These are phyloP conservation scores for Stenichneumon culpator DNA, from an alignment of 2,888 invertebrate genomes.

Conservation along the genomic window DNA sequence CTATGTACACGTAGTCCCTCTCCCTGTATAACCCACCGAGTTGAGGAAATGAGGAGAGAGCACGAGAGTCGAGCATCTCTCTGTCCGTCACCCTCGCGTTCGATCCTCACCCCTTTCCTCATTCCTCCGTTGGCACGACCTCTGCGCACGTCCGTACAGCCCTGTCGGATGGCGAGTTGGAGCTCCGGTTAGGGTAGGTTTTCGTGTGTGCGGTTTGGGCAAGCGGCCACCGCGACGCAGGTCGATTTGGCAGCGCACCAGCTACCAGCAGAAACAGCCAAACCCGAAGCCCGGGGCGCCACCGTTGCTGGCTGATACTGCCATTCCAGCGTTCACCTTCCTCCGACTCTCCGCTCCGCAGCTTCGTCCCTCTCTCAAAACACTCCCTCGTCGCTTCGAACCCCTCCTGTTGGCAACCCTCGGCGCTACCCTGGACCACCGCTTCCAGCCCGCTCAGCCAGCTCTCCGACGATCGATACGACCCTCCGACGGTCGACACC, in stretches of 20 bases:
- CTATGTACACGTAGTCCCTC: constrained; percentile 12
- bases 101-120: constrained; percentile 64
- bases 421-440: constrained; percentile 60
- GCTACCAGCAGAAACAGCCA: constrained; percentile 44
- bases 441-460: constrained; percentile 54
- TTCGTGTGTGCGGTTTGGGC: constrained; percentile 64
- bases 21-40: constrained; percentile 32
- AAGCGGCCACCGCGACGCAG: constrained; percentile 59
- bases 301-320: constrained; percentile 40
- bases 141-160: constrained; percentile 58
- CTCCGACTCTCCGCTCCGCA: constrained; percentile 38
- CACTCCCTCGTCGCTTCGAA: constrained; percentile 61
- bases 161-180: constrained; percentile 53
- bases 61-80: constrained; percentile 13
- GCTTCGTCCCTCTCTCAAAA: constrained; percentile 60
- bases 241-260: constrained; percentile 67
- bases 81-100: constrained; percentile 39
- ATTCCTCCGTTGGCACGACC: constrained; percentile 35
- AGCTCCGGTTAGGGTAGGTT: constrained; percentile 65
- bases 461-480: constrained; percentile 70
- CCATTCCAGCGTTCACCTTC: constrained; percentile 15
- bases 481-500: constrained; percentile 68
- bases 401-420: constrained; percentile 58
- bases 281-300: constrained; percentile 61
- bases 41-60: constrained; percentile 52